Conservation (phyloP, 2,888 invertebrate species). For the Agrypnus murinus region DNA sequence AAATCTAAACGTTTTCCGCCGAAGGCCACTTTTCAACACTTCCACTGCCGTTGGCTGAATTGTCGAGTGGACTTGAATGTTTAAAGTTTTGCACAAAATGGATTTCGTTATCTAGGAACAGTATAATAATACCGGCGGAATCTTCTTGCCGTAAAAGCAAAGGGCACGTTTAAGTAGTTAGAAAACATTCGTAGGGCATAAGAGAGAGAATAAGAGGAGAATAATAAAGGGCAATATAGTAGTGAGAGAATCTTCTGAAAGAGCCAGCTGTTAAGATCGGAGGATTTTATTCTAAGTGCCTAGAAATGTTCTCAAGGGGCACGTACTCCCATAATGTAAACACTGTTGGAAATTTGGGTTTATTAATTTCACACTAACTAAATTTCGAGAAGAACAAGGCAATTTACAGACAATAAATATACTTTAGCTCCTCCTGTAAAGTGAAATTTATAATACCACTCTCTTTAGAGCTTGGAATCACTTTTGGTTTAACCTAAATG, state of each 20-base stretch:
- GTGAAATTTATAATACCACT: too few relatives aligned
- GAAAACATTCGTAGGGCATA: constrained; percentile 29
- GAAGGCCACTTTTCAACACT: constrained; percentile 63
- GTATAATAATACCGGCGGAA: constrained; percentile 3
- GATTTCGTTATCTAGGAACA: constrained; percentile 39
- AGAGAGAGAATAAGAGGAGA: constrained; percentile 12
- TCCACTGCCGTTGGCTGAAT: constrained; percentile 59
- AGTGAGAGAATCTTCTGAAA: constrained; percentile 15
- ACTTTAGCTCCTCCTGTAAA: neutral
- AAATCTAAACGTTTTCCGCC: constrained; percentile 64
- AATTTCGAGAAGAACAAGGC: neutral
- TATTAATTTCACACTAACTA: constrained; percentile 17
- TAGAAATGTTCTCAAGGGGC: constrained; percentile 13
- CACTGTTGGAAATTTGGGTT: constrained; percentile 13
- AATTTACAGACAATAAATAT: neutral
- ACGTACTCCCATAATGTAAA: constrained; percentile 12
- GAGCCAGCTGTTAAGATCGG: constrained; percentile 31
- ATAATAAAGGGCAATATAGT: constrained; percentile 28
- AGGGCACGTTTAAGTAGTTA: constrained; percentile 29
- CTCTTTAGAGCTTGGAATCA: too few relatives aligned
- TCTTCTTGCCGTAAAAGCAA: constrained; percentile 29
- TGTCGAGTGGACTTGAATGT: constrained; percentile 56
- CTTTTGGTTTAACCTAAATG: too few relatives aligned
- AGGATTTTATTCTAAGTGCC: constrained; percentile 32
- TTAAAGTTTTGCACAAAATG: constrained; percentile 42